A percentile compares a stretch with the other conserved stretches of the same genome.
Conservation (phyloP, 2,113 vertebrate species). For the Isichthys henryi region DNA sequence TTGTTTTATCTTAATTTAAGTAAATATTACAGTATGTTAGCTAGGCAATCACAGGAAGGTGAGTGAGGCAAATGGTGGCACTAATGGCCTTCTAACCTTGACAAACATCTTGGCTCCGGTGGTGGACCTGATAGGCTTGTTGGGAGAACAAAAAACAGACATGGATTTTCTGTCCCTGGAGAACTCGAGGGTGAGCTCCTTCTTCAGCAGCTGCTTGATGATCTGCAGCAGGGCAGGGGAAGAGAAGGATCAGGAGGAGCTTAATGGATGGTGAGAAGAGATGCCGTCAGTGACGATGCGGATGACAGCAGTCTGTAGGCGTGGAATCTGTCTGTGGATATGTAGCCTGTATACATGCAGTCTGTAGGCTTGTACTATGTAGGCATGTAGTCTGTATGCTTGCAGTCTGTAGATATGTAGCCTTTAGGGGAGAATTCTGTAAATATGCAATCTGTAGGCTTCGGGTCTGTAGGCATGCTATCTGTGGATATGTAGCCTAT, state of each 20-base stretch:
- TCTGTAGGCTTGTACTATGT: background rate
- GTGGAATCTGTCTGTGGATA: no score
- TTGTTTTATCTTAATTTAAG: background rate
- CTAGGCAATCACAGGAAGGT: background rate
- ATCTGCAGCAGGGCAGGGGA: constrained; percentile 42
- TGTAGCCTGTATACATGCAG: background rate
- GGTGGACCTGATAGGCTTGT: constrained; percentile 51
- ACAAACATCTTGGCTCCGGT: constrained; percentile 64
- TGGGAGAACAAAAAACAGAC: constrained; percentile 65
- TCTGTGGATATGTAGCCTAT: no score
- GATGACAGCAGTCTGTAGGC: background rate
- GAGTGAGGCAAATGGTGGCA: background rate
- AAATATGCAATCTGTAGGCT: background rate
- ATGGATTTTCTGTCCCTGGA: constrained; percentile 70
- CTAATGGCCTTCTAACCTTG: constrained; percentile 48
- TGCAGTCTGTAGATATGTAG: background rate
- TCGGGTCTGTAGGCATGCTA: no score
- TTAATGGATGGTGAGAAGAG: background rate
- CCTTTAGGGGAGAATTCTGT: background rate
- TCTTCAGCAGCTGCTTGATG: constrained; percentile 66
- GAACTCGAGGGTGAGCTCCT: constrained; percentile 66
- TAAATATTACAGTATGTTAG: background rate
- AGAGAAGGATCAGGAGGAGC: background rate
- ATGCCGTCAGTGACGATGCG: background rate
- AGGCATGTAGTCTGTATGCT: background rate